Evolutionary conservation across 2,113 vertebrate species (phyloP).

Genomic region (Ochotona curzoniae): DNA sequence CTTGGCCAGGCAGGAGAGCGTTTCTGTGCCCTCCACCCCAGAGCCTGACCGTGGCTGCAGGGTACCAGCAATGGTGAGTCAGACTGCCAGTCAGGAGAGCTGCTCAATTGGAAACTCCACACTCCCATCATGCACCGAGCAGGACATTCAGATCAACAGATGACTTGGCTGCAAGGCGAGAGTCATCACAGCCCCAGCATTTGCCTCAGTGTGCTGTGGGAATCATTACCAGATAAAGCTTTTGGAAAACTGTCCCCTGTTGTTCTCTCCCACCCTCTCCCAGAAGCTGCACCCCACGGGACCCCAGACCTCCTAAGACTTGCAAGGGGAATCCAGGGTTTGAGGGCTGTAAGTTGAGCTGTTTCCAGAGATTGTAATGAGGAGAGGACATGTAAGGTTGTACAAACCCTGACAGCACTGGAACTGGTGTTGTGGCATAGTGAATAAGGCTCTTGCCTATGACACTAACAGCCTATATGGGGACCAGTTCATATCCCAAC

Average conservation of each 20-base stretch:
- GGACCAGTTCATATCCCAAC: too few relatives aligned
- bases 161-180: not conserved
- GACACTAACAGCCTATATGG: too few relatives aligned
- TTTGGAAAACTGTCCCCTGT: not conserved
- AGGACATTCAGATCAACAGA: not conserved
- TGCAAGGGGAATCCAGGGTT: not conserved
- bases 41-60: too few relatives aligned
- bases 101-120: not conserved
- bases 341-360: not conserved
- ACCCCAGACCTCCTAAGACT: not conserved
- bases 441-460: too few relatives aligned
- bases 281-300: not conserved
- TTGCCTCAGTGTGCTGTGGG: too few relatives aligned
- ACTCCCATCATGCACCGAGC: fast-evolving
- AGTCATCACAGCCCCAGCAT: not conserved
- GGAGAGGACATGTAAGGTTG: not conserved
- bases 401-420: not conserved
- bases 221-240: not conserved
- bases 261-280: not conserved
- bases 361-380: not conserved
- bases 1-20: fast-evolving
- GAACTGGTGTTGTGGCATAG: too few relatives aligned
- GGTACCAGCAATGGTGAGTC: too few relatives aligned
- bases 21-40: too few relatives aligned
- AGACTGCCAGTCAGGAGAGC: not conserved